Conservation (phyloP, 1,140 invertebrate species). For the Metaphire vulgaris region DNA sequence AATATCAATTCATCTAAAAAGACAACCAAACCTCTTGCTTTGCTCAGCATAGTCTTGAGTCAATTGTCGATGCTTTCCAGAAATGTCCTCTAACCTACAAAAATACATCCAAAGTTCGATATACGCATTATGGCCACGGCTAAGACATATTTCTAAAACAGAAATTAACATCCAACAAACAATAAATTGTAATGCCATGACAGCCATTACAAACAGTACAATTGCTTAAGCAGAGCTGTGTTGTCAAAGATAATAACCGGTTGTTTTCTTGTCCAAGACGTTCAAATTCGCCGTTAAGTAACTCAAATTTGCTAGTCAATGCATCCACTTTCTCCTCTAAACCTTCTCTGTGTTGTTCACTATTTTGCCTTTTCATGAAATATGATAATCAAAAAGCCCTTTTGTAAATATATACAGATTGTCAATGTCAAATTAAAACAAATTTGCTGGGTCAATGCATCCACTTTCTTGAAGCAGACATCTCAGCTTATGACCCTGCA, state of each 20-base stretch:
- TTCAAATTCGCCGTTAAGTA: conserved; percentile 36
- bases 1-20: too few species aligned
- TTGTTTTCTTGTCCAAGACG: conserved; percentile 39
- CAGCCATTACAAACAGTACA: too few species aligned
- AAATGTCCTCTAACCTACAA: conserved; percentile 36
- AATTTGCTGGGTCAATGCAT: too few species aligned
- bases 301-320: conserved; percentile 36
- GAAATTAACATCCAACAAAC: too few species aligned
- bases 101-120: neutral
- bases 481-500: conserved; percentile 43
- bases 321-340: conserved; percentile 40
- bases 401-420: too few species aligned
- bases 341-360: conserved; percentile 41
- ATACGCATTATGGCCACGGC: neutral
- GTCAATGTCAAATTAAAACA: too few species aligned
- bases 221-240: too few species aligned
- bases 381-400: too few species aligned
- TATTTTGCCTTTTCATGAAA: too few species aligned
- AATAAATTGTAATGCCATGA: too few species aligned
- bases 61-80: conserved; percentile 38
- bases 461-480: conserved; percentile 41
- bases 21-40: conserved; percentile 39
- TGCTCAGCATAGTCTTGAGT: conserved; percentile 38
- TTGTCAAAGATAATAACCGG: too few species aligned
- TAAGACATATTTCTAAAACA: too few species aligned